phyloP scores from a whole-genome alignment of 2,888 invertebrate genomes.

The Scaptomyza tumidula region DNA sequence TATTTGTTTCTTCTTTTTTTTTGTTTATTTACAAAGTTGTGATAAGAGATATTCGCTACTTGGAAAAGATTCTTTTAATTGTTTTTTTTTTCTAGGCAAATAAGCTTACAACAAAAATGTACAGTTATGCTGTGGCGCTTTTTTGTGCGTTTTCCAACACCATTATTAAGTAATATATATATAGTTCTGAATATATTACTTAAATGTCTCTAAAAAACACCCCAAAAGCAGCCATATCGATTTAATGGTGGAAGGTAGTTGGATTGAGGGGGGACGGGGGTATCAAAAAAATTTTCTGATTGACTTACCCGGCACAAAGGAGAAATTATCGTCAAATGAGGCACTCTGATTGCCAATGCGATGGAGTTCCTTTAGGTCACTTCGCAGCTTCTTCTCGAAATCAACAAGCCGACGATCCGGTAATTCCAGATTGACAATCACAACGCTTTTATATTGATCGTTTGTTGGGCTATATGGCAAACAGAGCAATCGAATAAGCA shows the following conservation, averaged over 20 bases:
- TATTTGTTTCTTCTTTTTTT: background rate
- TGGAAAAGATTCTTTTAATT: background rate
- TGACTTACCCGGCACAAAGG: slow-evolving; percentile 49
- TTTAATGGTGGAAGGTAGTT: background rate
- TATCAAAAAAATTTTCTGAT: too few relatives aligned
- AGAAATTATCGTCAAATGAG: slow-evolving; percentile 67
- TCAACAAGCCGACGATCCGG: slow-evolving; percentile 55
- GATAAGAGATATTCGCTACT: background rate
- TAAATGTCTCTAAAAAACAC: background rate
- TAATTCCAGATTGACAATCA: slow-evolving; percentile 74
- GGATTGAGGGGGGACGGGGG: background rate
- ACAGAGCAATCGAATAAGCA: slow-evolving; percentile 2
- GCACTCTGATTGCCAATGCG: slow-evolving; percentile 70
- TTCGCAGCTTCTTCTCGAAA: slow-evolving; percentile 56
- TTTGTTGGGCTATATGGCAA: slow-evolving; percentile 62
- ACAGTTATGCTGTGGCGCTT: background rate
- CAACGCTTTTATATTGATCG: slow-evolving; percentile 74
- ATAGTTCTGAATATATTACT: background rate
- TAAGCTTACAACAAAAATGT: slow-evolving; percentile 2
- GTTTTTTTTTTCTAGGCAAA: background rate
- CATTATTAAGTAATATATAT: slow-evolving; percentile 5
- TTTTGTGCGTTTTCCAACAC: background rate
- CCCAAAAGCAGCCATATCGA: slow-evolving; percentile 3
- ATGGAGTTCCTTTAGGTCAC: slow-evolving; percentile 55
- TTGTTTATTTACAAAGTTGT: slow-evolving; percentile 5